Conservation (phyloP, 2,888 invertebrate genomes). For the Athalia cordata region DNA sequence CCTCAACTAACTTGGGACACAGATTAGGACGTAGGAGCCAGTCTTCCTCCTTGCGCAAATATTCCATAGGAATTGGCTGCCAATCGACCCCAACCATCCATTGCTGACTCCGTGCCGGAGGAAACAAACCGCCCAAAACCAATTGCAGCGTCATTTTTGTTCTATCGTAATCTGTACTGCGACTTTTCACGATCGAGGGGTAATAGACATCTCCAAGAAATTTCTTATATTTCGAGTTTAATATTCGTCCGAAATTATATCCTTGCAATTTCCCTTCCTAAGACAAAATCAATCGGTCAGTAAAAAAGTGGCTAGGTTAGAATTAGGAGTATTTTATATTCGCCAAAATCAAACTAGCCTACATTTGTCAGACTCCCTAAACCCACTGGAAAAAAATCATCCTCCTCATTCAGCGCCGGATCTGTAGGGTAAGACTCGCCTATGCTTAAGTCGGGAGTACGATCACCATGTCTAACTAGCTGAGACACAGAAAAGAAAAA, state of each 20-base stretch:
- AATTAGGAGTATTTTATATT: background rate
- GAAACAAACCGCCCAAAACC: slow-evolving; percentile 82
- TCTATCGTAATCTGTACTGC: slow-evolving; percentile 82
- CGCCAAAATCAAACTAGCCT: slow-evolving; percentile 59
- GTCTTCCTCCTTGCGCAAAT: slow-evolving; percentile 51
- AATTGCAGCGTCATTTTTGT: slow-evolving; percentile 85
- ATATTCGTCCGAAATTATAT: slow-evolving; percentile 74
- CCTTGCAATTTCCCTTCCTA: slow-evolving; percentile 62
- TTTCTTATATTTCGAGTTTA: slow-evolving; percentile 74
- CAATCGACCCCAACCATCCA: slow-evolving; percentile 79
- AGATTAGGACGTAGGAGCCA: slow-evolving; percentile 54
- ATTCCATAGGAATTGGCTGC: slow-evolving; percentile 80
- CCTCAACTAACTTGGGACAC: slow-evolving; percentile 54
- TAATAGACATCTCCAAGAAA: slow-evolving; percentile 74
- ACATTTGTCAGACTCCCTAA: slow-evolving; percentile 81
- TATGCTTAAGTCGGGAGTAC: slow-evolving; percentile 78
- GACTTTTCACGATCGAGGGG: slow-evolving; percentile 66
- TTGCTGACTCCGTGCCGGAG: slow-evolving; percentile 76
- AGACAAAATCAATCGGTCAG: background rate
- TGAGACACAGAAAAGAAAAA: slow-evolving; percentile 61
- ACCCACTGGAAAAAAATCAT: slow-evolving; percentile 79
- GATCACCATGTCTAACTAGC: slow-evolving; percentile 83
- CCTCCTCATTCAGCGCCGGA: slow-evolving; percentile 71
- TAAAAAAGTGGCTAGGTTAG: background rate
- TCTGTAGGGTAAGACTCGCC: slow-evolving; percentile 77